Conservation (phyloP, 2,888 invertebrate genomes). For the Elysia crispata region DNA sequence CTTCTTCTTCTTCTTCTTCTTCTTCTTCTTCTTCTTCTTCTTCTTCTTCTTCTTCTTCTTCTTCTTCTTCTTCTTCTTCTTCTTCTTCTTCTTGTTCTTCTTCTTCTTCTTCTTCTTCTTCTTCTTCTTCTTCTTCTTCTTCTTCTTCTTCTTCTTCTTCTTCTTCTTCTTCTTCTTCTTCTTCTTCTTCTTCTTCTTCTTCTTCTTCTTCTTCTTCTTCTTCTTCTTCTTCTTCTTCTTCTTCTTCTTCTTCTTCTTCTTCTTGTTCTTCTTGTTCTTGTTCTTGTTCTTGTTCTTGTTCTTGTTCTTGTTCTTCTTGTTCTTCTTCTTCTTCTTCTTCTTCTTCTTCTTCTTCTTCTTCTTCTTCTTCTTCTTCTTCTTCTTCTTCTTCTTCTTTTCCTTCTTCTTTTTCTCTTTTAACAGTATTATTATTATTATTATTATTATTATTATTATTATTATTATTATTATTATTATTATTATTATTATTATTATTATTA, state of each 20-base stretch:
- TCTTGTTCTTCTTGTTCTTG: neutral
- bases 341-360: neutral
- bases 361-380: neutral
- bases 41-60: too few species aligned
- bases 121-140: too few species aligned
- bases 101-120: too few species aligned
- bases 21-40: too few species aligned
- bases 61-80: too few species aligned
- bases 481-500: conserved; percentile 1
- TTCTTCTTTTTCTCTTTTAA: neutral
- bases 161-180: too few species aligned
- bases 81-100: too few species aligned
- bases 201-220: conserved; percentile 13
- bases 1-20: too few species aligned
- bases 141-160: too few species aligned
- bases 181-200: conserved; percentile 22
- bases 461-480: neutral
- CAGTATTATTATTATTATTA: neutral
- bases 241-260: neutral
- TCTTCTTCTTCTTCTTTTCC: neutral
- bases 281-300: neutral
- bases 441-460: conserved; percentile 10
- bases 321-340: conserved; percentile 10
- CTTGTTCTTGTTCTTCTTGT: conserved; percentile 5
- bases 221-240: neutral